Conservation (phyloP, 2,888 invertebrate species). For the Nineta flava region DNA sequence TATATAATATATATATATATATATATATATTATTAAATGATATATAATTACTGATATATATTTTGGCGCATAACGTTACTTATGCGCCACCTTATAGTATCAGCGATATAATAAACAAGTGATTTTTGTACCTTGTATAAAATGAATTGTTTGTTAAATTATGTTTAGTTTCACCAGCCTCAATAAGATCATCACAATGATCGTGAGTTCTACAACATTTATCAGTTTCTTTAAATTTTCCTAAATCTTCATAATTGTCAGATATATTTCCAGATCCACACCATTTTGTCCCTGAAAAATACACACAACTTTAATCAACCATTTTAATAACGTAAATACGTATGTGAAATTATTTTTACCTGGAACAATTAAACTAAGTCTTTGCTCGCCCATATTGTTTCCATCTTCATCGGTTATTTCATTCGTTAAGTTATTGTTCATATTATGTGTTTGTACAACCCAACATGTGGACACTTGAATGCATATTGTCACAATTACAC, state of each 20-base stretch:
- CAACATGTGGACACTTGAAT: neutral
- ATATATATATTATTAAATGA: no score
- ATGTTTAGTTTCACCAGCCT: constrained; percentile 19
- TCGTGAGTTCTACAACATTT: constrained; percentile 61
- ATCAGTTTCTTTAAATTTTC: constrained; percentile 43
- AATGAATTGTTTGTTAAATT: constrained; percentile 22
- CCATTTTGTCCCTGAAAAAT: constrained; percentile 55
- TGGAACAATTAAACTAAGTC: neutral
- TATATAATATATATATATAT: no score
- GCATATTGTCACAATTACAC: no score
- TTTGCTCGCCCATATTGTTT: neutral
- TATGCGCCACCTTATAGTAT: neutral
- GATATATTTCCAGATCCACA: constrained; percentile 59
- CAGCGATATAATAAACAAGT: neutral
- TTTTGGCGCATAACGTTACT: no score
- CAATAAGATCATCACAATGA: constrained; percentile 43
- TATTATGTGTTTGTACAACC: neutral
- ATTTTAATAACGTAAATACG: no score
- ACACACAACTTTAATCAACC: no score
- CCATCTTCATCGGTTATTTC: neutral
- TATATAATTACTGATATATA: no score
- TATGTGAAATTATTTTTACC: neutral
- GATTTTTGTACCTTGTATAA: constrained; percentile 18
- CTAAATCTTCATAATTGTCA: constrained; percentile 44
- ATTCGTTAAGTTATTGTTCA: neutral